phyloP scores from a whole-genome alignment of 2,113 vertebrate genomes.

The Pterocles gutturalis region DNA sequence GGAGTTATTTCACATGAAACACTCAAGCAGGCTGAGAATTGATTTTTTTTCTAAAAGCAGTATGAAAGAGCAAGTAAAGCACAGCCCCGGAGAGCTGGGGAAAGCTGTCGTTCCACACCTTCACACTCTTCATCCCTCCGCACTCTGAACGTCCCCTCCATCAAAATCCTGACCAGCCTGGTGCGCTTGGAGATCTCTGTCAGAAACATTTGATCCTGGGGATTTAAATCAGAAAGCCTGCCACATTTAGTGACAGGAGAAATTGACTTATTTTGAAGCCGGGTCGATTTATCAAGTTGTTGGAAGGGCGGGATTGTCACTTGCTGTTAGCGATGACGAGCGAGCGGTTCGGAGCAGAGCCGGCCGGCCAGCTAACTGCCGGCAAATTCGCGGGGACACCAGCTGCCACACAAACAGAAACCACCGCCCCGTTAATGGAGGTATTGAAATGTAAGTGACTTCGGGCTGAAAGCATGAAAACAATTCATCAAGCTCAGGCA shows the following conservation, averaged over 20 bases:
- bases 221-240: slow-evolving; percentile 29
- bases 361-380: slow-evolving; percentile 14
- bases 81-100: neutral
- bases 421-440: neutral
- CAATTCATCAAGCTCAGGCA: neutral
- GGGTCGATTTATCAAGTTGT: slow-evolving; percentile 38
- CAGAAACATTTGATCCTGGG: slow-evolving; percentile 9
- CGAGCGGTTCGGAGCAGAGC: slow-evolving; percentile 7
- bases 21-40: neutral
- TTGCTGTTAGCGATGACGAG: slow-evolving; percentile 22
- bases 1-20: neutral
- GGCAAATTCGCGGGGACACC: neutral
- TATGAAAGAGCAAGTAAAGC: neutral
- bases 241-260: neutral
- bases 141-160: neutral
- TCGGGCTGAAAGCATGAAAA: neutral
- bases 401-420: neutral
- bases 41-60: neutral
- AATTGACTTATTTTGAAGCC: slow-evolving; percentile 46
- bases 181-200: slow-evolving; percentile 16
- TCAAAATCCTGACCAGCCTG: neutral
- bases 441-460: neutral
- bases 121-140: neutral
- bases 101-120: neutral
- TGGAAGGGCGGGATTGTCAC: slow-evolving; percentile 44